Percentiles rank a stretch among this genome's conserved stretches.
Evolutionary conservation across 2,113 vertebrate genomes (phyloP).

Genomic region (Vicugna pacos): DNA sequence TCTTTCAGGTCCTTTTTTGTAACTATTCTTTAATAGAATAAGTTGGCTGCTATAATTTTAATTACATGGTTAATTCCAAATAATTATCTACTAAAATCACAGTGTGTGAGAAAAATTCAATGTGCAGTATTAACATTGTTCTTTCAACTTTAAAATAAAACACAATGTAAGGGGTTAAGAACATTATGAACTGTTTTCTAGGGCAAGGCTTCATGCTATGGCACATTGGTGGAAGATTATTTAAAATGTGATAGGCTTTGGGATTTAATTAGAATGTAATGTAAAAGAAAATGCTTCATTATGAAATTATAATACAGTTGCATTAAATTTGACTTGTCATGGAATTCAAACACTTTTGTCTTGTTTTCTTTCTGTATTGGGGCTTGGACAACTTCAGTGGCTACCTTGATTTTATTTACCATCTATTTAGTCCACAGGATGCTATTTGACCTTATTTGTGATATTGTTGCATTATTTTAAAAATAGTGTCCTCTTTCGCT

Average conservation of each 20-base stretch:
- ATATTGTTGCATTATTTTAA: neutral
- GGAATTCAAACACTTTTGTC: neutral
- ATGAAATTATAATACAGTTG: neutral
- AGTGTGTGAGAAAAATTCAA: slow-evolving; percentile 53
- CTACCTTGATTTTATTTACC: neutral
- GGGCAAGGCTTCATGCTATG: neutral
- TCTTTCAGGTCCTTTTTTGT: neutral
- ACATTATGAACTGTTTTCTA: neutral
- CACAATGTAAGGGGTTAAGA: neutral
- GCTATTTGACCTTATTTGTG: neutral
- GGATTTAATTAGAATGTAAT: slow-evolving; percentile 60
- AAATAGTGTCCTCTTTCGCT: neutral
- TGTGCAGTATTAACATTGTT: neutral
- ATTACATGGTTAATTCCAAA: slow-evolving; percentile 57
- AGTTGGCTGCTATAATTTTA: slow-evolving; percentile 51
- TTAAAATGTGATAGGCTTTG: slow-evolving; percentile 21
- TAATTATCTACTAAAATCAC: slow-evolving; percentile 66
- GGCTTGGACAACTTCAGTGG: neutral
- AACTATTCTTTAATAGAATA: slow-evolving; percentile 27
- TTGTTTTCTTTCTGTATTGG: neutral
- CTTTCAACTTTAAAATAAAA: slow-evolving; percentile 58
- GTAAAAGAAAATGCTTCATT: slow-evolving; percentile 63
- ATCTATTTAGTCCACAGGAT: neutral
- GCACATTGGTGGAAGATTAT: neutral
- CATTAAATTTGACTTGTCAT: neutral